Conservation (phyloP, 2,888 invertebrate species). For the Heliconius erato region DNA sequence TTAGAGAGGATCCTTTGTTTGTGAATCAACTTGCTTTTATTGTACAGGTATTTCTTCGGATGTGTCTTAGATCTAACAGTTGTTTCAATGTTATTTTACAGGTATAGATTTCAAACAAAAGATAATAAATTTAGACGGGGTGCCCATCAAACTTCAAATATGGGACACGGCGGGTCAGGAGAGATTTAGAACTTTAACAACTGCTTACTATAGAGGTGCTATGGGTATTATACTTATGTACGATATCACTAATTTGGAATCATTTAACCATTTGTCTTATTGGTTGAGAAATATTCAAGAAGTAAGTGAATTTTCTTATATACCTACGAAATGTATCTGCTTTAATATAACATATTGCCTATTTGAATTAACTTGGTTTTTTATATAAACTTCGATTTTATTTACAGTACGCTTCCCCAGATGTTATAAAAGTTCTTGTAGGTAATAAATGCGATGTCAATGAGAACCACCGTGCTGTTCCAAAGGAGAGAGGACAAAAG, state of each 20-base stretch:
- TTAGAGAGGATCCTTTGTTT: background rate
- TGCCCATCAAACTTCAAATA: conserved; percentile 93
- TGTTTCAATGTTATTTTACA: conserved; percentile 69
- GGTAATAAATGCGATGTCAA: conserved; percentile 94
- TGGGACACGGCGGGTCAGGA: conserved; percentile 96
- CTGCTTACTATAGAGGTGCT: conserved; percentile 95
- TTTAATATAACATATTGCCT: background rate
- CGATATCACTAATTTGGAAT: conserved; percentile 95
- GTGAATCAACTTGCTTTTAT: background rate
- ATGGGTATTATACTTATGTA: conserved; percentile 97
- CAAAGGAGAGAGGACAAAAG: conserved; percentile 92
- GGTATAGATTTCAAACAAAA: conserved; percentile 96
- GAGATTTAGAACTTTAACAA: conserved; percentile 92
- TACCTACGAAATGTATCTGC: background rate
- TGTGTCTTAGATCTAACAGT: conserved; percentile 1
- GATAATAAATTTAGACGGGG: conserved; percentile 94
- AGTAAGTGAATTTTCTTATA: conserved; percentile 76
- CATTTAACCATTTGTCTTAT: conserved; percentile 95
- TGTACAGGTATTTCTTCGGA: background rate
- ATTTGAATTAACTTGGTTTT: background rate
- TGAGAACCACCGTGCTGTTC: conserved; percentile 90
- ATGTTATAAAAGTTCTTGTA: conserved; percentile 93
- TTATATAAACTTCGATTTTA: background rate
- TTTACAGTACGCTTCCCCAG: conserved; percentile 92
- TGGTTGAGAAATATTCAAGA: conserved; percentile 96